Conservation (phyloP, 1,140 invertebrate genomes). For the Pollicipes pollicipes region DNA sequence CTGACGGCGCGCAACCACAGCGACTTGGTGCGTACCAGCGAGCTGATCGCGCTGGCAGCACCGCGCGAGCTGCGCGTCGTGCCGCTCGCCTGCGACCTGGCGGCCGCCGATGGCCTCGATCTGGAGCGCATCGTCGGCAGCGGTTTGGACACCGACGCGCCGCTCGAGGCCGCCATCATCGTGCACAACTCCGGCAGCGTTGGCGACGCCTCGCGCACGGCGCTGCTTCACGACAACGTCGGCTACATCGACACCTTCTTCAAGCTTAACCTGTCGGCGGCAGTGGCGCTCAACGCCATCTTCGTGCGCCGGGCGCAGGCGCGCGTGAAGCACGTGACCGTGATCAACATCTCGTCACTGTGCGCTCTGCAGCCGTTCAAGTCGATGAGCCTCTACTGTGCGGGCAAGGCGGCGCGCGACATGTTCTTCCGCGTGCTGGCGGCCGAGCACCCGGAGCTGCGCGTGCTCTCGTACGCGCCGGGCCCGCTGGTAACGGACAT, state of each 20-base stretch:
- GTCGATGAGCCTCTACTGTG: constrained; percentile 59
- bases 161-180: constrained; percentile 42
- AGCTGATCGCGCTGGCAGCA: constrained; percentile 23
- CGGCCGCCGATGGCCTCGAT: constrained; percentile 29
- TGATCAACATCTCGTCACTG: constrained; percentile 78
- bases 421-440: constrained; percentile 74
- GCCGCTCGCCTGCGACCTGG: constrained; percentile 38
- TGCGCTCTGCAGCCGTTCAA: constrained; percentile 54
- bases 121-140: constrained; percentile 30
- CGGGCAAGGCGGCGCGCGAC: constrained; percentile 76
- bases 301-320: constrained; percentile 43
- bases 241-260: constrained; percentile 30
- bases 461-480: constrained; percentile 79
- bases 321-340: constrained; percentile 29
- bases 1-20: constrained; percentile 49
- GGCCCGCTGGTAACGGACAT: constrained; percentile 85
- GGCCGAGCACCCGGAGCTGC: constrained; percentile 48
- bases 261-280: constrained; percentile 27
- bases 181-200: constrained; percentile 80
- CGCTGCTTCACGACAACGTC: constrained; percentile 34
- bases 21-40: constrained; percentile 37
- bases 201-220: constrained; percentile 40
- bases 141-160: constrained; percentile 24
- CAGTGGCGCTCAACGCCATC: constrained; percentile 52
- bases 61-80: constrained; percentile 18